Base-by-base conservation (phyloP, 2,888 invertebrate genomes). In the Hirtodrosophila confusa region DNA sequence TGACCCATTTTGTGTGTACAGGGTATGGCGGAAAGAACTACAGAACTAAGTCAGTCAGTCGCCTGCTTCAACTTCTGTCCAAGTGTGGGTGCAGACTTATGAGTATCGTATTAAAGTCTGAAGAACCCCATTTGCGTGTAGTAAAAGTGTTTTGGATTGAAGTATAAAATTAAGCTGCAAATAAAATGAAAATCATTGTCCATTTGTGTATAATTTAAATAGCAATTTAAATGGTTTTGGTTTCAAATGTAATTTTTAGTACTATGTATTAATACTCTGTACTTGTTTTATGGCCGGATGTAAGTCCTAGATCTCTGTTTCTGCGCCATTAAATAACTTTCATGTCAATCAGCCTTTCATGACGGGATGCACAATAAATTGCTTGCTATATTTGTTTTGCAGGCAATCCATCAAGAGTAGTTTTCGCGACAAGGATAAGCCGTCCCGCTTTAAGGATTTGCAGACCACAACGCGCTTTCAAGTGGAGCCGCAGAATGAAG, bases 401-500 rank as follows among this genome's bases (percentile, higher is more conserved):
- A 91, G 91, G 74, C 89, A 89, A 79, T 91, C 91, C 61, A 93
- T 94, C 4, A 94, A 94, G 85, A 94, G 94, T 85, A 94, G 94
- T 88, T 94, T 94, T 85, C 92, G 94, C 43, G 93, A 94, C 87
- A 92, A 92, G 80, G 94, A 94, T 79, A 94, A 94, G 88, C 94
- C 94, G 0, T 93, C 94, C 0, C 91, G 94, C 62, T 94, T 94
- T 75, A 94, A 92, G 86, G 94, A 94, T 78, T 69, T 89, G 48
- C 93, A 93, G 3, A 93, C 94, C 23, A 93, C 93, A 31, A 94
- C 94, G 7, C 92, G 94, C 66, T 94, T 94, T 88, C 94, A 94
- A 92, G 94, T 94, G 69, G 91, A 89, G 29, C 89, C 91, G 9
- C 88, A 88, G 60, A 90, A 90, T 75, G 90, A 88, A 44, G 90